phyloP scores from a whole-genome alignment of 2,888 invertebrate genomes.

The Mamestra brassicae region DNA sequence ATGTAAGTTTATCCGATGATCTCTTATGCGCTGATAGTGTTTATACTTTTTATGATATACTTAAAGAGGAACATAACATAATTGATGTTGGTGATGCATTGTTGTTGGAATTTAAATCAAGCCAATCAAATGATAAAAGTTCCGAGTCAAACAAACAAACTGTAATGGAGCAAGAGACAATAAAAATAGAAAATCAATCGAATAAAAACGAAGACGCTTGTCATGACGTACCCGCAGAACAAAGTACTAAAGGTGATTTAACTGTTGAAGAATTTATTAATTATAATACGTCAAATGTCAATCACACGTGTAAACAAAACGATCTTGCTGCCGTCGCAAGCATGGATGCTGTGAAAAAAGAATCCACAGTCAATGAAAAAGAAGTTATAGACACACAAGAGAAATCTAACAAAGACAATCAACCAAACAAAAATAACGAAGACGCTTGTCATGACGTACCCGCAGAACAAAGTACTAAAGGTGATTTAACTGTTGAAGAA shows the following conservation, averaged over 20 bases:
- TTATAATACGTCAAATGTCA: background rate
- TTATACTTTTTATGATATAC: conserved; percentile 28
- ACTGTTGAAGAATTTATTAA: background rate
- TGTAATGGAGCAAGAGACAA: background rate
- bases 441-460: background rate
- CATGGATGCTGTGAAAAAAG: background rate
- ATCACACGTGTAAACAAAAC: background rate
- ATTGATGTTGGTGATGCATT: background rate
- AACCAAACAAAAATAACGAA: background rate
- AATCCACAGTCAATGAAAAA: too few relatives aligned
- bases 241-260: background rate
- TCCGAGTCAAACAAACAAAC: background rate
- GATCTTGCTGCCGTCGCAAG: background rate
- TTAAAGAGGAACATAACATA: background rate
- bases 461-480: background rate
- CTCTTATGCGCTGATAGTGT: conserved; percentile 3
- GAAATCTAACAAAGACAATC: background rate
- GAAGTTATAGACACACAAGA: too few relatives aligned
- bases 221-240: background rate
- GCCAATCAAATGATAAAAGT: background rate
- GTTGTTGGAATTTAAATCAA: background rate
- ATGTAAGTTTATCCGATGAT: conserved; percentile 4
- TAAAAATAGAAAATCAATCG: background rate
- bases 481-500: background rate
- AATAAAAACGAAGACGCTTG: background rate